Conservation (phyloP, 2,797 vertebrate genomes). For the Leuciscus waleckii region DNA sequence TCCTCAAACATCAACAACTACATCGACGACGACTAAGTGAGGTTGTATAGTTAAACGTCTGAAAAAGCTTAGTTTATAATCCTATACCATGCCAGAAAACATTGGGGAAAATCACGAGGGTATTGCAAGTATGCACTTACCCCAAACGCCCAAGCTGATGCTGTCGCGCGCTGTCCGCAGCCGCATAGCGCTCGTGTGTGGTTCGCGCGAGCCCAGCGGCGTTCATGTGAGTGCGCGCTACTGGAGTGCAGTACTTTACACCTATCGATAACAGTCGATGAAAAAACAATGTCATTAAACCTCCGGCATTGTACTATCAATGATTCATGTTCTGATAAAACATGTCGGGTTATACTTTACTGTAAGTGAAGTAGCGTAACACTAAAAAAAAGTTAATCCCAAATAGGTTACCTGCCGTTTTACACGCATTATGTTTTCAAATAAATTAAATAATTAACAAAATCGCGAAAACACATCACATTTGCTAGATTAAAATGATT, state of each 20-base stretch:
- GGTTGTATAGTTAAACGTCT: constrained; percentile 9
- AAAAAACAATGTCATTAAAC: background rate
- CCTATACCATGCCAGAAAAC: background rate
- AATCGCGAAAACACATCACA: background rate
- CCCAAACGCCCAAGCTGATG: constrained; percentile 26
- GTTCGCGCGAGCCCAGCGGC: constrained; percentile 34
- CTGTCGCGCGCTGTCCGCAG: constrained; percentile 31
- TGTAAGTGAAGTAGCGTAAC: background rate
- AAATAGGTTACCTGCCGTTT: background rate
- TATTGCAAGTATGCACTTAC: constrained; percentile 8
- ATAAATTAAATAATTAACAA: background rate
- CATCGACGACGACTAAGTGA: background rate
- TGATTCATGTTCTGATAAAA: background rate
- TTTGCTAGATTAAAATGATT: background rate
- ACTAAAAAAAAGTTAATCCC: background rate
- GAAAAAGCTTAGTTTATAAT: constrained; percentile 5
- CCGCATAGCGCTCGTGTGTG: constrained; percentile 40
- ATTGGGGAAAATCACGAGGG: background rate
- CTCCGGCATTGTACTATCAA: background rate
- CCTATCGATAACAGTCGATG: constrained; percentile 43
- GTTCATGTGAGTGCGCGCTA: constrained; percentile 45
- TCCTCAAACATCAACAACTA: background rate
- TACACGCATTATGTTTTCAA: background rate
- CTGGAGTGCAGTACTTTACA: constrained; percentile 40
- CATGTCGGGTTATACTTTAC: background rate